These are phyloP conservation scores for Calephelis virginiensis DNA, from an alignment of 1,140 invertebrate species.

Conservation along the genomic window DNA sequence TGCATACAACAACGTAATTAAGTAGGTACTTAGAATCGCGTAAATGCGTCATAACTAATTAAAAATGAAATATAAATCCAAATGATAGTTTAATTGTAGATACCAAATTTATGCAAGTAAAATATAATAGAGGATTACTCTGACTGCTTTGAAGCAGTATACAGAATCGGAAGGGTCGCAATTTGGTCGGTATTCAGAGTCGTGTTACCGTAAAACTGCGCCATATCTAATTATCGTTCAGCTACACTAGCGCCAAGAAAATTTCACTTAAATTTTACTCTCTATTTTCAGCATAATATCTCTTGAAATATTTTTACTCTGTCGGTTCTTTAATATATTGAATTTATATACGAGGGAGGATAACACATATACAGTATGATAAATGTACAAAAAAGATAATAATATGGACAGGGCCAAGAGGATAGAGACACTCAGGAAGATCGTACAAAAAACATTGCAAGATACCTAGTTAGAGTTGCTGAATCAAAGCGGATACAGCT, in stretches of 20 bases:
- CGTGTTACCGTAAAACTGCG: conserved; percentile 70
- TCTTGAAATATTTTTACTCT: too few species aligned
- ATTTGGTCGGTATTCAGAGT: conserved; percentile 70
- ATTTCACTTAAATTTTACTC: conserved; percentile 19
- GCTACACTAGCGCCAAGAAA: conserved; percentile 53
- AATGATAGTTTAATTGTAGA: too few species aligned
- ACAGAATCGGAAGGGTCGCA: conserved; percentile 71
- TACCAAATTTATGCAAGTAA: conserved; percentile 25
- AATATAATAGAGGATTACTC: conserved; percentile 44
- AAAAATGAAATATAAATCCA: conserved; percentile 9
- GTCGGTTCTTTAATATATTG: too few species aligned
- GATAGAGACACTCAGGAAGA: too few species aligned
- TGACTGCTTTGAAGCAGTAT: conserved; percentile 53
- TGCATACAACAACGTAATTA: too few species aligned
- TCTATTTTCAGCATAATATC: conserved; percentile 19
- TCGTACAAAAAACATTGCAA: too few species aligned
- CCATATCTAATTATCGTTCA: conserved; percentile 74
- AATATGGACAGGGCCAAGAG: too few species aligned
- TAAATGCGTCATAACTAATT: conserved; percentile 62
- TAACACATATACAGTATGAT: too few species aligned
- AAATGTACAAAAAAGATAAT: too few species aligned
- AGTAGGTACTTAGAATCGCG: conserved; percentile 59
- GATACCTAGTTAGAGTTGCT: too few species aligned
- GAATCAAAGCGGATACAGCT: too few species aligned
- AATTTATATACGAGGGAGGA: too few species aligned